Evolutionary conservation across 2,888 invertebrate species (phyloP).

Genomic region (Pharmacophagus antenor): DNA sequence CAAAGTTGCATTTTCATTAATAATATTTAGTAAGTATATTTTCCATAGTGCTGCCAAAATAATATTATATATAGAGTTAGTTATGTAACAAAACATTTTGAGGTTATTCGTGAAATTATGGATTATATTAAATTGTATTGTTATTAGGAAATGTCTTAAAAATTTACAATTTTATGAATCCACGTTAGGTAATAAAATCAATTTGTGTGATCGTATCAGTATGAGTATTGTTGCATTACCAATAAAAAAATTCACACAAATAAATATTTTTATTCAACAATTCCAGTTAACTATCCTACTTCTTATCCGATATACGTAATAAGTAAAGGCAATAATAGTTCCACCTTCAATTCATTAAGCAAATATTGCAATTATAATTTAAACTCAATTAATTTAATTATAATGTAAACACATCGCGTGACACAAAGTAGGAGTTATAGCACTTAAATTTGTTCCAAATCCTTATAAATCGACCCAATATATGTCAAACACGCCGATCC

Average conservation of each 20-base stretch:
- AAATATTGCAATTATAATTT: too few relatives aligned
- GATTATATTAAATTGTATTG: constrained; percentile 63
- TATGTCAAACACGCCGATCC: too few relatives aligned
- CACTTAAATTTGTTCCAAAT: too few relatives aligned
- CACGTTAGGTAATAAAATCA: constrained; percentile 20
- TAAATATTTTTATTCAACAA: constrained; percentile 36
- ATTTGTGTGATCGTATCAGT: constrained; percentile 33
- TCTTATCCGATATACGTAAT: too few relatives aligned
- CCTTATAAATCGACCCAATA: too few relatives aligned
- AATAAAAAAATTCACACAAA: constrained; percentile 64
- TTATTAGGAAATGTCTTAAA: constrained; percentile 53
- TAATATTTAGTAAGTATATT: constrained; percentile 72
- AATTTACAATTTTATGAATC: constrained; percentile 4
- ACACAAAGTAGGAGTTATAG: too few relatives aligned
- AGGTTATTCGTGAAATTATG: constrained; percentile 75
- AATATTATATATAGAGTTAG: constrained; percentile 74
- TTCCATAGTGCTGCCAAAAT: constrained; percentile 82
- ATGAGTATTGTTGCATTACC: constrained; percentile 60
- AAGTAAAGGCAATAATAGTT: too few relatives aligned
- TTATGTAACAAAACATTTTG: constrained; percentile 73
- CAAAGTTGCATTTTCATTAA: constrained; percentile 78
- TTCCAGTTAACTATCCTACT: too few relatives aligned
- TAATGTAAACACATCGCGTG: too few relatives aligned
- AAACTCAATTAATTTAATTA: too few relatives aligned
- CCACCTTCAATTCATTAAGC: too few relatives aligned